Conservation (phyloP, 2,797 vertebrate genomes). For the Pitangus sulphuratus region DNA sequence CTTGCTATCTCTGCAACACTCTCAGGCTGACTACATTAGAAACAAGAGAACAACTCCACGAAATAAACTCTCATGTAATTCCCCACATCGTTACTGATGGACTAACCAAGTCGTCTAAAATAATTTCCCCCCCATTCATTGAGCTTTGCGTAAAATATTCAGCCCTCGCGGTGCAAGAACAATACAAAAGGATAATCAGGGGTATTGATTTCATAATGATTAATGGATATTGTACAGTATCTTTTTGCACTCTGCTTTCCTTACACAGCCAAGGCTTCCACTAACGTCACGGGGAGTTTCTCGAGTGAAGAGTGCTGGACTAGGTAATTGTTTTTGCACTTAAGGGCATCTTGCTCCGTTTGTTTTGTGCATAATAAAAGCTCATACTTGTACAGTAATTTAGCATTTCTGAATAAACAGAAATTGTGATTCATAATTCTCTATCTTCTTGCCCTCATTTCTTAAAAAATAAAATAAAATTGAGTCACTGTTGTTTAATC, state of each 20-base stretch:
- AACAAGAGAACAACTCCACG: constrained; percentile 19
- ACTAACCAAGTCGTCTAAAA: background rate
- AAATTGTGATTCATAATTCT: constrained; percentile 69
- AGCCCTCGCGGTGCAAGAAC: background rate
- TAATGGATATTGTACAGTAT: constrained; percentile 56
- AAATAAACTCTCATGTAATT: constrained; percentile 17
- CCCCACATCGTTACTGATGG: background rate
- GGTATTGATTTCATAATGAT: constrained; percentile 66
- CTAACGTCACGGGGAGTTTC: constrained; percentile 43
- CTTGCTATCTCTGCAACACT: background rate
- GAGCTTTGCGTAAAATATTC: background rate
- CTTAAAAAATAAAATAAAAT: constrained; percentile 60
- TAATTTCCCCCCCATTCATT: background rate
- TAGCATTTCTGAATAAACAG: constrained; percentile 59
- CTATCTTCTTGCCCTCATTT: constrained; percentile 56
- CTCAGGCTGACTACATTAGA: background rate
- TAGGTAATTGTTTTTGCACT: constrained; percentile 54
- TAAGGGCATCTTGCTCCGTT: constrained; percentile 29
- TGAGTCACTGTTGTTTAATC: constrained; percentile 80
- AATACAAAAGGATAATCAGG: constrained; percentile 49
- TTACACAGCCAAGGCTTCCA: constrained; percentile 25
- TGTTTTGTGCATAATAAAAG: constrained; percentile 59
- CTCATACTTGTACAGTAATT: constrained; percentile 54
- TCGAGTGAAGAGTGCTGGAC: constrained; percentile 16
- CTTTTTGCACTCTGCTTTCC: constrained; percentile 31